Percentiles rank a stretch among this genome's conserved stretches.
phyloP scores from a whole-genome alignment of 2,797 vertebrate genomes.

The Lophura swinhoii region DNA sequence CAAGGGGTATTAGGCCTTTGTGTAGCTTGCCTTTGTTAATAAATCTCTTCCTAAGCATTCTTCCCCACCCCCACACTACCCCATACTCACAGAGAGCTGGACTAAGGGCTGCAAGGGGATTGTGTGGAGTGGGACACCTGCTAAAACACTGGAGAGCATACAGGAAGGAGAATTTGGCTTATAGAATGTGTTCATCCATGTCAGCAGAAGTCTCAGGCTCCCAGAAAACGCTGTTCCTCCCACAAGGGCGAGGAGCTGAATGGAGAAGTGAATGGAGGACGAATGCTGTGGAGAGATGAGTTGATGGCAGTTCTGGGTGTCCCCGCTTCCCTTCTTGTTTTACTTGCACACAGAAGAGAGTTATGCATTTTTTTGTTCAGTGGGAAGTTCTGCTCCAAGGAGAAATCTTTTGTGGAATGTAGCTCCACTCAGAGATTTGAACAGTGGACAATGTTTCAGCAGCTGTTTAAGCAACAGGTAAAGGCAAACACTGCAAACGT shows the following conservation, averaged over 20 bases:
- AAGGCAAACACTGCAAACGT: not conserved
- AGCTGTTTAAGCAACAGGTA: not conserved
- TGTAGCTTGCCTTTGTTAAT: not conserved
- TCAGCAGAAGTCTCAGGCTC: not conserved
- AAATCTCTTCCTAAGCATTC: not conserved
- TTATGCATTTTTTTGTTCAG: not conserved
- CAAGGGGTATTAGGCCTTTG: not conserved
- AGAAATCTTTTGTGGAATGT: not conserved
- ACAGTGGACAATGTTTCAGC: not conserved
- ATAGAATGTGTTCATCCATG: not conserved
- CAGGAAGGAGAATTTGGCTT: not conserved
- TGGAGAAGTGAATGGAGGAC: not conserved
- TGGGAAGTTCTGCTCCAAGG: not conserved
- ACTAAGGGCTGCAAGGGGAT: not conserved
- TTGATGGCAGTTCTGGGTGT: not conserved
- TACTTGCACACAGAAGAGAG: not conserved
- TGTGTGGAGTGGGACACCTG: not conserved
- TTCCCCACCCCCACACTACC: not conserved
- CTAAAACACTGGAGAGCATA: accelerated
- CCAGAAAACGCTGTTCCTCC: not conserved
- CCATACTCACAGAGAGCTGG: not conserved
- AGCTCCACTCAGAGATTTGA: not conserved
- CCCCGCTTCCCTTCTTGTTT: not conserved
- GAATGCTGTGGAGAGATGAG: not conserved
- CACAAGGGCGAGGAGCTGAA: not conserved